Percentiles rank a stretch among this genome's conserved stretches.
Evolutionary conservation across 2,113 vertebrate genomes (phyloP).

Genomic region (Hemicordylus capensis): DNA sequence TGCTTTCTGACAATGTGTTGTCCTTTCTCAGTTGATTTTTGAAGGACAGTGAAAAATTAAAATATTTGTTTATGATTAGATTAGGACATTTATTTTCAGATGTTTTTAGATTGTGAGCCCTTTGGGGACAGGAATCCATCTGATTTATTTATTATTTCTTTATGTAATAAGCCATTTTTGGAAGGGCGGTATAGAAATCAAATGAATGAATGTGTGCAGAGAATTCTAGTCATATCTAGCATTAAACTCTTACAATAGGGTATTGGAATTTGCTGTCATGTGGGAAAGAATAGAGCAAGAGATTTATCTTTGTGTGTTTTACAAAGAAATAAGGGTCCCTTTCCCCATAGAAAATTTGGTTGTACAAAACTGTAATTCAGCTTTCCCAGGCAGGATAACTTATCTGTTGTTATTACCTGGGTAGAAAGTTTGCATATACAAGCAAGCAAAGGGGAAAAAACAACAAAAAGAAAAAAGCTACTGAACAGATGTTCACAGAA

Average conservation of each 20-base stretch:
- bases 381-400: neutral
- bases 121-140: too few relatives aligned
- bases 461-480: neutral
- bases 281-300: neutral
- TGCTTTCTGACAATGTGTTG: neutral
- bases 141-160: too few relatives aligned
- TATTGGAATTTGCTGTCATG: neutral
- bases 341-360: neutral
- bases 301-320: conserved; percentile 4
- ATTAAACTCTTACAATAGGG: neutral
- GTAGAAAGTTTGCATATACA: neutral
- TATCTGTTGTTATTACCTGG: neutral
- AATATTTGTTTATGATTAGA: neutral
- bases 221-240: neutral
- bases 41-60: neutral
- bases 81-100: neutral
- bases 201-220: neutral
- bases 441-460: neutral
- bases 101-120: too few relatives aligned
- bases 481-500: neutral
- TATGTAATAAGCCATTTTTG: too few relatives aligned
- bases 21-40: neutral
- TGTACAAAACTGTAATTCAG: neutral
- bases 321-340: neutral
- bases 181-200: too few relatives aligned